Evolutionary conservation across 2,888 invertebrate genomes (phyloP).

Genomic region (Phaonia tiefii): DNA sequence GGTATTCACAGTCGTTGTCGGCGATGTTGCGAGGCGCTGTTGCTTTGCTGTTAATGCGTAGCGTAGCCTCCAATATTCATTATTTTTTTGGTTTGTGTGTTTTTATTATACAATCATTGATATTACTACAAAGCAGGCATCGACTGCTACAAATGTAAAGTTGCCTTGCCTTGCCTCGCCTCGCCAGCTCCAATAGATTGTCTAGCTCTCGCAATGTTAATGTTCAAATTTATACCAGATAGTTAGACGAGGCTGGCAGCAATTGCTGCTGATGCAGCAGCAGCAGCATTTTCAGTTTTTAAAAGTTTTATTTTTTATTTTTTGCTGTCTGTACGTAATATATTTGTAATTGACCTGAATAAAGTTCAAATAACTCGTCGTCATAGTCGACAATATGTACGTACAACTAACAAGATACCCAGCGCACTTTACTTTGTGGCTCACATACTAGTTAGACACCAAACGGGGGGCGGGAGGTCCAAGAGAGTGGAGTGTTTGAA

Average conservation of each 20-base stretch:
- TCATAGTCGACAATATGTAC: slow-evolving; percentile 63
- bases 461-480: background rate
- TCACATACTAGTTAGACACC: background rate
- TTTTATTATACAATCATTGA: slow-evolving; percentile 65
- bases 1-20: slow-evolving; percentile 3
- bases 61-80: slow-evolving; percentile 65
- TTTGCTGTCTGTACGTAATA: slow-evolving; percentile 70
- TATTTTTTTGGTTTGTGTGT: slow-evolving; percentile 35
- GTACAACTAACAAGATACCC: too few species aligned
- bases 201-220: slow-evolving; percentile 16
- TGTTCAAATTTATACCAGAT: slow-evolving; percentile 24
- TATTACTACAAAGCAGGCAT: slow-evolving; percentile 48
- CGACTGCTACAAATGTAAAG: slow-evolving; percentile 18
- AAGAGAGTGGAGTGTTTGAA: background rate
- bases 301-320: background rate
- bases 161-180: slow-evolving; percentile 34
- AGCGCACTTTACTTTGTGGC: slow-evolving; percentile 22
- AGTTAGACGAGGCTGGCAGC: slow-evolving; percentile 1
- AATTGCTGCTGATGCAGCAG: slow-evolving; percentile 37
- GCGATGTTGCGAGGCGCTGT: background rate
- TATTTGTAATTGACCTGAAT: slow-evolving; percentile 80
- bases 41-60: slow-evolving; percentile 60
- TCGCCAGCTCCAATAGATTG: background rate
- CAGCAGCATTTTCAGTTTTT: slow-evolving; percentile 33
- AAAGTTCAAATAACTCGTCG: slow-evolving; percentile 78